These are phyloP conservation scores for Eupithecia subfuscata DNA, from an alignment of 2,888 invertebrate genomes.

Conservation along the genomic window DNA sequence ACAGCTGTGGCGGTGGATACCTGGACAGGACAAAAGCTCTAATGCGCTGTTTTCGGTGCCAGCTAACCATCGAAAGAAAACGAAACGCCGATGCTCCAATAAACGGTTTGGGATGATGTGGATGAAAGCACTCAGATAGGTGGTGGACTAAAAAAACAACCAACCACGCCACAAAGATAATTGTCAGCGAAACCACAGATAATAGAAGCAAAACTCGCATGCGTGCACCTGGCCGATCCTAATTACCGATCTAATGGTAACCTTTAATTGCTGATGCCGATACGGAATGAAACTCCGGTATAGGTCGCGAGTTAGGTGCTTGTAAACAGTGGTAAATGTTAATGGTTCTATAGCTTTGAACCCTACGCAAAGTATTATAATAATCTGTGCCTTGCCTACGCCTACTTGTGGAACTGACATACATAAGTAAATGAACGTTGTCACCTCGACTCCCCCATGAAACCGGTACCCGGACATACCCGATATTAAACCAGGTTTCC, in stretches of 20 bases:
- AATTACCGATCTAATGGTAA: conserved; percentile 69
- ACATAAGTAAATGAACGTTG: background rate
- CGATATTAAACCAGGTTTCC: background rate
- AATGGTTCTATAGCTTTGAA: conserved; percentile 14
- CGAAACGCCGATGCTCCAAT: background rate
- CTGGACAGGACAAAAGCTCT: background rate
- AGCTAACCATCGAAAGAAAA: background rate
- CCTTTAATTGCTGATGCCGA: conserved; percentile 65
- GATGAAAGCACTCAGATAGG: background rate
- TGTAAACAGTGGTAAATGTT: conserved; percentile 17
- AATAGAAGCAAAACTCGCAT: conserved; percentile 41
- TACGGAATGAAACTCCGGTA: conserved; percentile 38
- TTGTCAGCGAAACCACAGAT: conserved; percentile 32
- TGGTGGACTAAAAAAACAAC: background rate
- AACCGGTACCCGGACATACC: background rate
- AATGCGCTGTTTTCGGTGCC: no score
- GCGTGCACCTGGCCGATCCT: conserved; percentile 62
- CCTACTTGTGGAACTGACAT: background rate
- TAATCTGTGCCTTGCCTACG: background rate
- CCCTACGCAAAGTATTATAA: background rate
- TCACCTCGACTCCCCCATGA: background rate
- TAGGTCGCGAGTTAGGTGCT: conserved; percentile 19
- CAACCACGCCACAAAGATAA: background rate
- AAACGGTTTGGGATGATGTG: background rate
- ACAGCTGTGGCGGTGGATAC: background rate